Evolutionary conservation across 2,113 vertebrate species (phyloP).

Genomic region (Sclerurus mexicanus): DNA sequence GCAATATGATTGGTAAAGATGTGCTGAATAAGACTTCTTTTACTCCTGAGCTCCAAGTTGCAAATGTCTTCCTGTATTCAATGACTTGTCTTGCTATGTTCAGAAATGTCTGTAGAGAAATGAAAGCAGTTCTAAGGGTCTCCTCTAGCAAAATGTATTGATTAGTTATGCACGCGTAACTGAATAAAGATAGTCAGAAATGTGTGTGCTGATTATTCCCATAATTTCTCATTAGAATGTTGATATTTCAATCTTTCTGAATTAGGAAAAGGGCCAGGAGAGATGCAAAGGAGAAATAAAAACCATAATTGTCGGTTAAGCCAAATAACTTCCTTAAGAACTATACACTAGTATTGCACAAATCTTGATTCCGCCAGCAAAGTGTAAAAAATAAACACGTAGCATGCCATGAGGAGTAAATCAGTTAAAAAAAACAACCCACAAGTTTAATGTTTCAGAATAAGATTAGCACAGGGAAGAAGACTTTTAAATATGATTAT

Average conservation of each 20-base stretch:
- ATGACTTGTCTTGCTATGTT: background rate
- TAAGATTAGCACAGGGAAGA: background rate
- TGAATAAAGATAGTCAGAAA: background rate
- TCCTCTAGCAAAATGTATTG: background rate
- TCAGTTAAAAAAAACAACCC: slow-evolving; percentile 15
- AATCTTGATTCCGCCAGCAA: background rate
- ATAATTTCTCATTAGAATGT: background rate
- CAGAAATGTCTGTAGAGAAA: background rate
- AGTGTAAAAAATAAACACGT: background rate
- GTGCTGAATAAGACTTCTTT: background rate
- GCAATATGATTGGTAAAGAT: background rate
- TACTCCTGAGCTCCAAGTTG: background rate
- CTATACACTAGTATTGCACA: background rate
- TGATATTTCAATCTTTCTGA: background rate
- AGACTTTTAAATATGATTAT: slow-evolving; percentile 26
- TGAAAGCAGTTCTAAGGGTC: background rate
- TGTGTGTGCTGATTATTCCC: background rate
- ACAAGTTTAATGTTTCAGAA: slow-evolving; percentile 10
- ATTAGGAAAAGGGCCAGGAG: background rate
- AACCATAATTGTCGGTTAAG: background rate
- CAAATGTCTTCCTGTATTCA: background rate
- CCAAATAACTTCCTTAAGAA: background rate
- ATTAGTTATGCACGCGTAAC: background rate
- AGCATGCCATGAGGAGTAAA: background rate
- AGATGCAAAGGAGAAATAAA: background rate